phyloP scores from a whole-genome alignment of 1,140 invertebrate species.

The Cydia pomonella region DNA sequence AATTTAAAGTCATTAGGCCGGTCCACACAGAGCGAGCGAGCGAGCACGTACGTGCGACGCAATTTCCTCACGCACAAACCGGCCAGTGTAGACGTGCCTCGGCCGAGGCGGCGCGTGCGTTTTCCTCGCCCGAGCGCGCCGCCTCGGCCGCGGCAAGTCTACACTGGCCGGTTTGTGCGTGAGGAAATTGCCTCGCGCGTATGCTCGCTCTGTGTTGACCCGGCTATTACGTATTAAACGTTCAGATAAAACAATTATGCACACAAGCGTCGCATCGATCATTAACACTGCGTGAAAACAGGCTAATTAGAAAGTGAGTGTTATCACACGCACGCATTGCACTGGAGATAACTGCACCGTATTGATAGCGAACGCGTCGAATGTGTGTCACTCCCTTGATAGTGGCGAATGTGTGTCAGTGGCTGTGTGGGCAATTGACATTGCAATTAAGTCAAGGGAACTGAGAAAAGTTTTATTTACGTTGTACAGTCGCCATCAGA shows the following conservation, averaged over 20 bases:
- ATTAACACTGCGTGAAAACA: neutral
- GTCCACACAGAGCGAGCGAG: too few relatives aligned
- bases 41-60: too few relatives aligned
- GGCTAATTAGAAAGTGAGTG: neutral
- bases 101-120: too few relatives aligned
- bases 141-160: too few relatives aligned
- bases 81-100: too few relatives aligned
- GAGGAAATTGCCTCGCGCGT: too few relatives aligned
- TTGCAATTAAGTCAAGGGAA: slow-evolving; percentile 8
- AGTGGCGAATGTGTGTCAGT: neutral
- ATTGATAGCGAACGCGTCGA: neutral
- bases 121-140: too few relatives aligned
- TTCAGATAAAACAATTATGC: neutral
- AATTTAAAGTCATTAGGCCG: too few relatives aligned
- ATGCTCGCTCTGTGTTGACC: too few relatives aligned
- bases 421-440: neutral
- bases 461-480: slow-evolving; percentile 2
- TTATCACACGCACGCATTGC: neutral
- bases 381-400: slow-evolving; percentile 5
- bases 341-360: neutral
- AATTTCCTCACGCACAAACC: too few relatives aligned
- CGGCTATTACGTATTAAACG: too few relatives aligned
- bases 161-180: too few relatives aligned
- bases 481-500: neutral
- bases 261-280: neutral